These are phyloP conservation scores for Acipenser ruthenus DNA, from an alignment of 2,797 vertebrate species.

Conservation along the genomic window DNA sequence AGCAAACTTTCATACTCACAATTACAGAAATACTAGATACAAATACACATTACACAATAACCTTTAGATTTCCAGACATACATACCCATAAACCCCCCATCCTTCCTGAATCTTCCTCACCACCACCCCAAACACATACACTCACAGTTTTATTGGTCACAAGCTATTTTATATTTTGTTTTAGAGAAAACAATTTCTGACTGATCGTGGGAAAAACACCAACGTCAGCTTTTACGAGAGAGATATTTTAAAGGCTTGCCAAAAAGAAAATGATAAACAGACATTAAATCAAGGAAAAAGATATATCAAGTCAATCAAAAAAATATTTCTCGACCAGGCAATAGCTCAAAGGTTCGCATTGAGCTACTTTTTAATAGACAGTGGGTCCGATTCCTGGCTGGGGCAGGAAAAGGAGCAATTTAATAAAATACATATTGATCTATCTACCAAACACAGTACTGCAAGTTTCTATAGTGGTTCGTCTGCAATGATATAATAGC, in stretches of 20 bases:
- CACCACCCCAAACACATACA: conserved; percentile 2
- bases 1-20: no score
- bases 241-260: conserved; percentile 7
- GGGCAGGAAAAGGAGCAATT: conserved; percentile 11
- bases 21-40: no score
- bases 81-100: background rate
- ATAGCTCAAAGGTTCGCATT: conserved; percentile 6
- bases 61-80: no score
- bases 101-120: background rate
- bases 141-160: background rate
- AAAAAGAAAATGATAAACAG: conserved; percentile 8
- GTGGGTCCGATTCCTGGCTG: conserved; percentile 11
- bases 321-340: background rate
- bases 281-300: conserved; percentile 2
- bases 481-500: conserved; percentile 5
- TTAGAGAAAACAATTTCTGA: background rate
- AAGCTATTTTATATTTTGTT: background rate
- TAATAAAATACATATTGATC: conserved; percentile 21
- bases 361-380: conserved; percentile 7
- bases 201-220: background rate
- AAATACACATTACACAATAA: no score
- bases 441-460: conserved; percentile 6
- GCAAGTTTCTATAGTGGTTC: background rate
- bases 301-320: conserved; percentile 3
- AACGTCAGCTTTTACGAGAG: background rate